These are phyloP conservation scores for Gymnosoma rotundatum DNA, from an alignment of 2,888 invertebrate species.

Conservation along the genomic window DNA sequence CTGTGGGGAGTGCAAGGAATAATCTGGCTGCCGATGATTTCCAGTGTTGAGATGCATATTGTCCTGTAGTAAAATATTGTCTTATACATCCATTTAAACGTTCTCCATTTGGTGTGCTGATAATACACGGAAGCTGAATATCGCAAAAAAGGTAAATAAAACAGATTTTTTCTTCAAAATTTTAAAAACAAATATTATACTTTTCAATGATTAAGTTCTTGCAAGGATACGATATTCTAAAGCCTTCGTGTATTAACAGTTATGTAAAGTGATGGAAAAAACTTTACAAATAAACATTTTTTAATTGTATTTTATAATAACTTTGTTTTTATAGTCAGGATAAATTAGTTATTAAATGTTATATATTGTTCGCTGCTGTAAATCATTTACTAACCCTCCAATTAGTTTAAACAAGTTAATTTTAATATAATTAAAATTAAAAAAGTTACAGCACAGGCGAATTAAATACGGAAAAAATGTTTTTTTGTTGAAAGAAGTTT, in stretches of 20 bases:
- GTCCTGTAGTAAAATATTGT: constrained; percentile 83
- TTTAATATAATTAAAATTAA: too few relatives aligned
- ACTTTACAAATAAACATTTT: too few relatives aligned
- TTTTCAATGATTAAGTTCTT: constrained; percentile 59
- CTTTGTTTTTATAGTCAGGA: too few relatives aligned
- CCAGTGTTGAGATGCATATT: constrained; percentile 82
- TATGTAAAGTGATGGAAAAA: constrained; percentile 31
- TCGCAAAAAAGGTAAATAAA: constrained; percentile 76
- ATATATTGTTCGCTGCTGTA: too few relatives aligned
- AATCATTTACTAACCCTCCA: too few relatives aligned
- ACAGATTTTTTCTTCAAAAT: constrained; percentile 43
- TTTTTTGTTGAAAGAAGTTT: too few relatives aligned
- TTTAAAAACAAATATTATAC: constrained; percentile 20
- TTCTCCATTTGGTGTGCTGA: constrained; percentile 82
- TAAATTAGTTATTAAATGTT: too few relatives aligned
- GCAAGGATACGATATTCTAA: constrained; percentile 81
- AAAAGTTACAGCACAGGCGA: too few relatives aligned
- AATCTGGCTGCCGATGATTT: constrained; percentile 84
- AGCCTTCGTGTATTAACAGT: constrained; percentile 80
- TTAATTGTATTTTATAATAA: too few relatives aligned
- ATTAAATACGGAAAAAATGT: too few relatives aligned
- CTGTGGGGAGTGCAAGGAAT: constrained; percentile 84
- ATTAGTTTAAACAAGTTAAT: too few relatives aligned
- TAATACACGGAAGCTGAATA: constrained; percentile 83
- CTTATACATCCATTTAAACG: constrained; percentile 83